phyloP scores from a whole-genome alignment of 2,888 invertebrate genomes.

The Lepas anatifera region DNA sequence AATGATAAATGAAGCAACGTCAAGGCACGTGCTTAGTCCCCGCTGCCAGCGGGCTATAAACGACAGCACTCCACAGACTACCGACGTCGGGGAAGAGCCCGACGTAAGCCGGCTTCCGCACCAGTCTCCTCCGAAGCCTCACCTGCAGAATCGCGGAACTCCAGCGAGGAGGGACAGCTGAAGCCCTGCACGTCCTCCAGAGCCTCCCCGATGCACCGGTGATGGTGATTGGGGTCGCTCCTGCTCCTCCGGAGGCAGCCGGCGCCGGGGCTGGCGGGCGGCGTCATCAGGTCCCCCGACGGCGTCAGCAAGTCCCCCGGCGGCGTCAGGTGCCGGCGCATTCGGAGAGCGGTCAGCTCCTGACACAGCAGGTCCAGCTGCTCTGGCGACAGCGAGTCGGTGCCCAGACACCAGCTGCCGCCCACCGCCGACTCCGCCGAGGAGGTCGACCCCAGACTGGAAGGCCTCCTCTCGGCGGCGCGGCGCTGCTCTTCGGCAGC shows the following conservation, averaged over 20 bases:
- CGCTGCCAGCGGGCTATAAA: too few species aligned
- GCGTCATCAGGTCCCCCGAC: background rate
- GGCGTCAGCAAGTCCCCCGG: background rate
- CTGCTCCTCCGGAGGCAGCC: background rate
- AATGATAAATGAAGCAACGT: too few species aligned
- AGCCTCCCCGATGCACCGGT: background rate
- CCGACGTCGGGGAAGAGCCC: too few species aligned
- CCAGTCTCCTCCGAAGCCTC: too few species aligned
- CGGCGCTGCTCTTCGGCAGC: background rate
- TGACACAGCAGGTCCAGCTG: background rate
- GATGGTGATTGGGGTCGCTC: slow-evolving; percentile 2
- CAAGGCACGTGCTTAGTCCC: too few species aligned
- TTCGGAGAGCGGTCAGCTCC: background rate
- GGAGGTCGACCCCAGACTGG: background rate
- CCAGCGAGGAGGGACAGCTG: slow-evolving; percentile 9
- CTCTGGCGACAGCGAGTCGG: background rate
- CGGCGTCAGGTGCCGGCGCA: slow-evolving; percentile 10
- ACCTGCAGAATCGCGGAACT: background rate
- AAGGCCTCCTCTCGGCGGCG: background rate
- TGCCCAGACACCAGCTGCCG: background rate
- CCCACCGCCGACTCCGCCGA: background rate
- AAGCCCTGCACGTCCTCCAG: background rate
- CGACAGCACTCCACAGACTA: too few species aligned
- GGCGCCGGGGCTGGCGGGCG: slow-evolving; percentile 3
- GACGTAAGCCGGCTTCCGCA: too few species aligned